phyloP scores from a whole-genome alignment of 2,888 invertebrate species.

The Pristionchus mayeri region DNA sequence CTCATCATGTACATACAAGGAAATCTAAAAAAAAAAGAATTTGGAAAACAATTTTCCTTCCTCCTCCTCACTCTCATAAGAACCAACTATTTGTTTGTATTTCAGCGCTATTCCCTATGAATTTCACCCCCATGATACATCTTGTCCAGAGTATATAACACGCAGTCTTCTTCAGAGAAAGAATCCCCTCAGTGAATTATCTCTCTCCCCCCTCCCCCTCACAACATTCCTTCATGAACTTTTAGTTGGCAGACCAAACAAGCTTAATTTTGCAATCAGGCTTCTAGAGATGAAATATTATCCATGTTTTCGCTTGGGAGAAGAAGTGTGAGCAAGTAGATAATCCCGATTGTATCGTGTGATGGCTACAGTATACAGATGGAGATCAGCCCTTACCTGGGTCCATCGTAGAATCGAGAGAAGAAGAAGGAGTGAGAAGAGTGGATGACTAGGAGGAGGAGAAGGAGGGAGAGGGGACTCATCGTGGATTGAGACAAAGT shows the following conservation, averaged over 20 bases:
- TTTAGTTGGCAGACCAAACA: slow-evolving; percentile 10
- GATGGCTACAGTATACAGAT: not conserved
- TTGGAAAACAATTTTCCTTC: too few species aligned
- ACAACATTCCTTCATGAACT: not conserved
- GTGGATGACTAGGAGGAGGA: not conserved
- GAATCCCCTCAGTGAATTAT: not conserved
- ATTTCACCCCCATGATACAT: not conserved
- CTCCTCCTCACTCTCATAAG: not conserved
- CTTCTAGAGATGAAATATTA: slow-evolving; percentile 20
- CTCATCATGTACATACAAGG: too few species aligned
- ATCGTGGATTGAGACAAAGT: slow-evolving; percentile 3
- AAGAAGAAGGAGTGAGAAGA: not conserved
- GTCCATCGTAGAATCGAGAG: not conserved
- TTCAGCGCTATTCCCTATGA: not conserved
- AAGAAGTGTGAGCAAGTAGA: not conserved
- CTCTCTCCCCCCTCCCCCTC: not conserved
- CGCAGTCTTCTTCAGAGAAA: not conserved
- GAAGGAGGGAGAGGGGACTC: not conserved
- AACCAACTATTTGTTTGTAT: not conserved
- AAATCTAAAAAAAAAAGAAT: too few species aligned
- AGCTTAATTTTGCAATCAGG: slow-evolving; percentile 16
- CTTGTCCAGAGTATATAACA: not conserved
- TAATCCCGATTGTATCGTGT: not conserved
- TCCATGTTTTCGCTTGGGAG: not conserved
- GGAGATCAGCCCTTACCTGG: not conserved